A percentile compares a stretch with the other conserved stretches of the same genome.
Evolutionary conservation across 2,888 invertebrate species (phyloP).

Genomic region (Sympetrum striolatum): DNA sequence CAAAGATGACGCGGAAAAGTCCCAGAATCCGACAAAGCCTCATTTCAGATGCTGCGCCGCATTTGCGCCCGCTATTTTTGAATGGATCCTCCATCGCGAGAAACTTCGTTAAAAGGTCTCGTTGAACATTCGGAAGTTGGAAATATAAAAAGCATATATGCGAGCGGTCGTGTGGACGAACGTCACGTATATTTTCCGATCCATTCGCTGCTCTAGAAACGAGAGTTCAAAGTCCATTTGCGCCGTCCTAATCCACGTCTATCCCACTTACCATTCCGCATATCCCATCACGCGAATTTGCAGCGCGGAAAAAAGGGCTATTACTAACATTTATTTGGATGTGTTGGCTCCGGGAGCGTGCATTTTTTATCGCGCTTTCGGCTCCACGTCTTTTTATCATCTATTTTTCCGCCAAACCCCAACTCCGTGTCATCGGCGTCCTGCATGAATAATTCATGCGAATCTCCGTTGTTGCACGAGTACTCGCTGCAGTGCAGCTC

Average conservation of each 20-base stretch:
- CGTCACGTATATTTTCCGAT: not conserved
- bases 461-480: not conserved
- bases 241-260: not conserved
- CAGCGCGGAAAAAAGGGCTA: not conserved
- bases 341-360: not conserved
- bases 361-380: not conserved
- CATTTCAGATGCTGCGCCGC: too few species aligned
- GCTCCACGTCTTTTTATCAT: not conserved
- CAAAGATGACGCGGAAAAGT: too few species aligned
- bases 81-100: too few species aligned
- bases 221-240: not conserved
- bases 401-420: not conserved
- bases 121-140: too few species aligned
- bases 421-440: not conserved
- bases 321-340: not conserved
- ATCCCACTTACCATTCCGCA: not conserved
- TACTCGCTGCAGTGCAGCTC: not conserved
- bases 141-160: too few species aligned
- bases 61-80: too few species aligned
- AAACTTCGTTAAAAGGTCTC: too few species aligned
- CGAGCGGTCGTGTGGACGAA: too few species aligned
- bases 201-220: not conserved
- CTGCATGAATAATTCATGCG: not conserved
- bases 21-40: too few species aligned
- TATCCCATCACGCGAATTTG: not conserved